These are phyloP conservation scores for Sitophilus oryzae DNA, from an alignment of 1,140 invertebrate species.

Conservation along the genomic window DNA sequence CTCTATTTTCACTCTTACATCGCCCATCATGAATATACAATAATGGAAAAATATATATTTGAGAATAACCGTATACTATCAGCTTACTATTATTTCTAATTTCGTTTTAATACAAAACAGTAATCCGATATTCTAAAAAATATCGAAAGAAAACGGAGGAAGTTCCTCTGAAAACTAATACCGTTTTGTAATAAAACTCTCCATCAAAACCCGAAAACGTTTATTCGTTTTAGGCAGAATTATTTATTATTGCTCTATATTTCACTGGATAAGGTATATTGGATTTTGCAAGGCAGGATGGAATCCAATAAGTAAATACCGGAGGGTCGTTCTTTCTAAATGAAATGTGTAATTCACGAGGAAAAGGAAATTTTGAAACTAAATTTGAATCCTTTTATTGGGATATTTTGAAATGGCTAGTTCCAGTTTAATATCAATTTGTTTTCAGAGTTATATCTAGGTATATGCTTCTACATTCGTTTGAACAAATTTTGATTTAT, in stretches of 20 bases:
- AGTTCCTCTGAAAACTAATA: conserved; percentile 15
- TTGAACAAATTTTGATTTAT: too few species aligned
- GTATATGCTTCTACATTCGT: too few species aligned
- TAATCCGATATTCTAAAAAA: conserved; percentile 11
- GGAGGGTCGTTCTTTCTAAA: conserved; percentile 33
- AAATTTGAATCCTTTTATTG: conserved; percentile 27
- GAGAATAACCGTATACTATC: too few species aligned
- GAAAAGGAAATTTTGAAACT: conserved; percentile 19
- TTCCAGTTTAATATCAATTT: neutral
- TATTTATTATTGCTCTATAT: conserved; percentile 34
- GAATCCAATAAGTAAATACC: conserved; percentile 36
- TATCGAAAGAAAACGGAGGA: conserved; percentile 5
- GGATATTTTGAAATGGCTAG: too few species aligned
- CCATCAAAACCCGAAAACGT: conserved; percentile 22
- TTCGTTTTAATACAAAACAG: conserved; percentile 11
- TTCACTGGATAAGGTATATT: conserved; percentile 34
- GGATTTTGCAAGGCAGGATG: conserved; percentile 26
- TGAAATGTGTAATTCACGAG: conserved; percentile 33
- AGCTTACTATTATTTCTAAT: conserved; percentile 6
- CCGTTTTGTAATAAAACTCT: conserved; percentile 21
- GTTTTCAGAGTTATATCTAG: too few species aligned
- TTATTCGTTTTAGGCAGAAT: conserved; percentile 26
- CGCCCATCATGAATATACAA: too few species aligned
- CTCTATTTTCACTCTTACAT: too few species aligned
- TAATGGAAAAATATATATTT: too few species aligned